Conservation (phyloP, 2,113 vertebrate species). For the Acrocephalus arundinaceus region DNA sequence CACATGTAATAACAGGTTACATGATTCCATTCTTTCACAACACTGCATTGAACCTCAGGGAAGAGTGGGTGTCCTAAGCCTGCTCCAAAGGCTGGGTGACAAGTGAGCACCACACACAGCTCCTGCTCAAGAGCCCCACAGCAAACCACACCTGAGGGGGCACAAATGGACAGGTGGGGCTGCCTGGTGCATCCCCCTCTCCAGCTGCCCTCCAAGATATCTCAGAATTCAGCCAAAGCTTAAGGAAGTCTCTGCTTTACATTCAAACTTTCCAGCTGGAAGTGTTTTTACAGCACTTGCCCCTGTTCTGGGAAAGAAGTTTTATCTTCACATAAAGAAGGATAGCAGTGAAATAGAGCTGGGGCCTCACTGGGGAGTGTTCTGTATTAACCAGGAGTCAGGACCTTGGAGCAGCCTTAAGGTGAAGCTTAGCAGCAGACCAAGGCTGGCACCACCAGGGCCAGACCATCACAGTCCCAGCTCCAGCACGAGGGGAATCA, state of each 20-base stretch:
- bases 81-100: not conserved
- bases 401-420: not conserved
- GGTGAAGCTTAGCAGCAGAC: not conserved
- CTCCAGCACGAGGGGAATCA: not conserved
- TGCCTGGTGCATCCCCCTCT: not conserved
- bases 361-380: rapidly evolving
- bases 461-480: not conserved
- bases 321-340: not conserved
- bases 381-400: not conserved
- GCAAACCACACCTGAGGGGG: not conserved
- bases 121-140: not conserved
- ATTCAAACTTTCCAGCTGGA: not conserved
- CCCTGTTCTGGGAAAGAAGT: not conserved
- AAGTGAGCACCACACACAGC: not conserved
- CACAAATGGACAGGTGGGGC: not conserved
- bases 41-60: not conserved
- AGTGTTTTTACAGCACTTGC: not conserved
- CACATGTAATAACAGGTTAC: slow-evolving; percentile 41
- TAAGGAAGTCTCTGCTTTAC: not conserved
- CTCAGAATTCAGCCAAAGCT: not conserved
- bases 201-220: not conserved
- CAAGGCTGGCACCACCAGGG: not conserved
- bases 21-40: not conserved
- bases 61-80: not conserved
- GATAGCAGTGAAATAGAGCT: not conserved